A percentile compares a stretch with the other conserved stretches of the same genome.
Conservation (phyloP, 2,888 invertebrate genomes). For the Smittia sp. region DNA sequence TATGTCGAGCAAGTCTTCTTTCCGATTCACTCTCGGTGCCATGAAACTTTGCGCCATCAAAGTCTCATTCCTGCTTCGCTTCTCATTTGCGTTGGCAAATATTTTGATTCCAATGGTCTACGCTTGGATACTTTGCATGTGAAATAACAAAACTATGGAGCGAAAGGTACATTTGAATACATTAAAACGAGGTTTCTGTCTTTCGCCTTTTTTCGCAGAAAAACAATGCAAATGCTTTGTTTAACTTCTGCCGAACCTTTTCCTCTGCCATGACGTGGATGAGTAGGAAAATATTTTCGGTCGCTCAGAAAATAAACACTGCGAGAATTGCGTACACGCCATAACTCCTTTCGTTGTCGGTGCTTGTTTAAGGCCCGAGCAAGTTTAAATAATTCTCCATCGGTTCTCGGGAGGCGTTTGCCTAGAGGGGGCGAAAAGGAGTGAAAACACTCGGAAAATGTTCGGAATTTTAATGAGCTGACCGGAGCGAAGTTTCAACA, state of each 20-base stretch:
- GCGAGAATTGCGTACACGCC: background rate
- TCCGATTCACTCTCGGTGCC: too few species aligned
- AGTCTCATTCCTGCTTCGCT: background rate
- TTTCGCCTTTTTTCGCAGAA: background rate
- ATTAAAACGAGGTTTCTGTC: background rate
- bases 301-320: background rate
- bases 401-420: background rate
- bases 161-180: slow-evolving; percentile 5
- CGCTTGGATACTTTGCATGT: slow-evolving; percentile 4
- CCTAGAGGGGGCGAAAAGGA: background rate
- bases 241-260: background rate
- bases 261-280: background rate
- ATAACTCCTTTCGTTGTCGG: background rate
- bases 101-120: background rate
- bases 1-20: too few species aligned
- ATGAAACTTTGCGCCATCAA: too few species aligned
- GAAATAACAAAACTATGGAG: slow-evolving; percentile 18
- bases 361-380: background rate
- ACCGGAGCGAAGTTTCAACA: slow-evolving; percentile 3
- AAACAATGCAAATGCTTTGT: background rate
- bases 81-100: slow-evolving; percentile 1
- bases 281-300: background rate
- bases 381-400: background rate
- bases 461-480: slow-evolving; percentile 34
- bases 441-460: slow-evolving; percentile 36